Base-by-base conservation (phyloP, 1,140 invertebrate genomes). In the Dendrolimus kikuchii region DNA sequence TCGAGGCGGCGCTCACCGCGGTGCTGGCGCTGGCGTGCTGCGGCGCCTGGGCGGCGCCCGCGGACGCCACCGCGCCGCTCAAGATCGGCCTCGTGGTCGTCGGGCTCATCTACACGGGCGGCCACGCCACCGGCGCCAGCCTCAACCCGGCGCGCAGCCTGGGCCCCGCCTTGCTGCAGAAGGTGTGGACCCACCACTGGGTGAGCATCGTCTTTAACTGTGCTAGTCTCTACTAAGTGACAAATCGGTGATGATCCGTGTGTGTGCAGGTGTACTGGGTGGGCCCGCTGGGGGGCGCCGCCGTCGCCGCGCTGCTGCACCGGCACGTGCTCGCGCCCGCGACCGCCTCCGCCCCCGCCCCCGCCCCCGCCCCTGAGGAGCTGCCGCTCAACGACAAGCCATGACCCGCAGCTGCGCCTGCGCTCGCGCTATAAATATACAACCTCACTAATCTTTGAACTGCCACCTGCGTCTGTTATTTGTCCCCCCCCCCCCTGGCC, bases 101-200 rank as follows among this genome's bases (percentile, higher is more conserved):
- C 46, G 81, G 77, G 2, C 70, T 81, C 54, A 60, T 85, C 38
- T 82, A 71, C 53, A 62, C 74, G 4, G 81, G 74, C 59, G 91
- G 95, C 39, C 89, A 90, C 37, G 90, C 92, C 57, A 95, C 95
- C 7, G 95, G 95, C 1, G 92, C 94, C 49, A 94, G 94, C 69
- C 93, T 97, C 90, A 97, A 98, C 81, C 96, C 96, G 0, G 96
- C 95, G 1, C 89, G 95, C 57, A 92, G 92, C 46, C 91, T 97
- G 50, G 96, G 94, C 0, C 95, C 96, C 0, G 94, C 94, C 7
- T 91, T 95, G 0, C 90, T 97, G 4, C 88, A 91, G 54, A 90
- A 90, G 23, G 58, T 84, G 6, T 97, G 94, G 92, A 68, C 83
- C 5, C 72, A 93, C 70, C 93, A 95, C 51, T 76, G 73, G 73